Evolutionary conservation across 2,797 vertebrate genomes (phyloP), one percentile per base, ranked within the genome.

Genomic region (Myiothlypis coronata): DNA sequence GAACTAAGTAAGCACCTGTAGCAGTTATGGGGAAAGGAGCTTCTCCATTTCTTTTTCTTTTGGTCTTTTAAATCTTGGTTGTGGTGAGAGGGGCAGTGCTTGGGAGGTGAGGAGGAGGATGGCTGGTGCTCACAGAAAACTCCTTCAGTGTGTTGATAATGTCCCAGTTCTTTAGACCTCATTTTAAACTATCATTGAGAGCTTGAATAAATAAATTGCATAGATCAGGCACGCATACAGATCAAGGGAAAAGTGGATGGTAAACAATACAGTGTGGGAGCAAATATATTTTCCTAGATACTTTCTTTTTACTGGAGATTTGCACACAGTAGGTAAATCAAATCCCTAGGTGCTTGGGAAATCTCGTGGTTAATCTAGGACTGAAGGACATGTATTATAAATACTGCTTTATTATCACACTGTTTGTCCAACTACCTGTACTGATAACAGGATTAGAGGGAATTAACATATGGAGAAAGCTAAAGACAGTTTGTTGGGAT

Each of bases 1-100:
- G 96, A 97, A 93, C 83, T 67, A 94, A 97, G 96, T 81, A 94
- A 97, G 96, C 97, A 98, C 97, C 97, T 98, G 97, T 97, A 98
- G 96, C 94, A 93, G 93, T 92, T 94, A 83, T 32, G 60, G 63
- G 80, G 84, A 23, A 77, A 96, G 82, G 71, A 94, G 43, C 57
- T 69, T 83, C 96, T 93, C 90, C 30, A 17, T 92, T 84, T 86
- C 80, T 35, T 32, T 49, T 83, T 91, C 35, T 75, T 78, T 50
- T 74, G 50, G 65, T 64, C 82, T 88, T 74, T 50, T 39, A 44
- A 80, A 70, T 89, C 84, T 41, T 74, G 47, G 18, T 76, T 64
- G 60, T 56, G 53, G 70, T 87, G 70, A 78, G 88, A 82, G 74
- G 60, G 53, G n/a, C 37, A 95, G 86, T 60, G 27, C 26, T 43